A percentile compares a stretch with the other conserved stretches of the same genome.
Evolutionary conservation across 2,888 invertebrate genomes (phyloP).

Genomic region (Stramonita haemastoma): DNA sequence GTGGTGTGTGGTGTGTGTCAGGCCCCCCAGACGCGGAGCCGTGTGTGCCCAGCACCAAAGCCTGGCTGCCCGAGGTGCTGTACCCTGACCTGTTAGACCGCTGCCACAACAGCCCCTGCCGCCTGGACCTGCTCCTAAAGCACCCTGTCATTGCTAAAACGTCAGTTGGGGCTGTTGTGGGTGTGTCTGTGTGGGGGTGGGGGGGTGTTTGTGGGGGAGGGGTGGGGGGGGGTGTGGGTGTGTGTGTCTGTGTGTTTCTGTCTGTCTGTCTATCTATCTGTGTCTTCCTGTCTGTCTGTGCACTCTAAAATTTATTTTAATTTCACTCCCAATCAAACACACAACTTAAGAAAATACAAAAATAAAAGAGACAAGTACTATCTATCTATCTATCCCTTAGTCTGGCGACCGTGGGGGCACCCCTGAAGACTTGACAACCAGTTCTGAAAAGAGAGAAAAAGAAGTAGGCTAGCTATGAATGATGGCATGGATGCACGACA

Average conservation of each 20-base stretch:
- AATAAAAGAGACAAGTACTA: no score
- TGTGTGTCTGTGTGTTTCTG: no score
- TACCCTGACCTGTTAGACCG: conserved; percentile 46
- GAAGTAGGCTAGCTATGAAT: no score
- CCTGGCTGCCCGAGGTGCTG: conserved; percentile 63
- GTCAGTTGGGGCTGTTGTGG: conserved; percentile 47
- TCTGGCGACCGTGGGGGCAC: no score
- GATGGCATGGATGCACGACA: no score
- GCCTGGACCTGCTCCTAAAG: conserved; percentile 58
- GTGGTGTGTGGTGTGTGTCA: conserved; percentile 37
- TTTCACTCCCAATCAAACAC: no score
- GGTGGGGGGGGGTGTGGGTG: no score
- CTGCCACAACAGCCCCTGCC: conserved; percentile 53
- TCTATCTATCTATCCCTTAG: no score
- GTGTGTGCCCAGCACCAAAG: conserved; percentile 61
- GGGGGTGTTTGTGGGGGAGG: neutral
- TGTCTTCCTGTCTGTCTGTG: neutral
- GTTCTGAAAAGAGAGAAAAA: no score
- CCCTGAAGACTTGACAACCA: no score
- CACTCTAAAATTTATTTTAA: no score
- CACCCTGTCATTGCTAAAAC: conserved; percentile 59
- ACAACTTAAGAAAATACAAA: no score
- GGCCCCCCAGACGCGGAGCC: conserved; percentile 70
- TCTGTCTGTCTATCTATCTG: neutral
- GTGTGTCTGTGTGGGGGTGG: neutral